phyloP scores from a whole-genome alignment of 2,888 invertebrate species.

The Lasiommata megera region DNA sequence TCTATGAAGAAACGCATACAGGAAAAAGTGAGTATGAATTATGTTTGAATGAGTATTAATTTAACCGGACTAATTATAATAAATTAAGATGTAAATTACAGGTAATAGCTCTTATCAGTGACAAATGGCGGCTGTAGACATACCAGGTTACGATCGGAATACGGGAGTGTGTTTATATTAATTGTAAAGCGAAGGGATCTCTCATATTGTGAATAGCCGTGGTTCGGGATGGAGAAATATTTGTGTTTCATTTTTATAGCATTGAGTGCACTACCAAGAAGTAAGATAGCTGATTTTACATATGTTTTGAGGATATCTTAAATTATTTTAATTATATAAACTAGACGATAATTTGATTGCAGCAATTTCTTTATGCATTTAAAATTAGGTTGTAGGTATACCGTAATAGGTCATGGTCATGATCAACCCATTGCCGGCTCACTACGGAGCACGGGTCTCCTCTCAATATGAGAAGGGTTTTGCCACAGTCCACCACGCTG shows the following conservation, averaged over 20 bases:
- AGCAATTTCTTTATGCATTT: too few relatives aligned
- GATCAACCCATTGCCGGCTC: too few relatives aligned
- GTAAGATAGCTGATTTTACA: not conserved
- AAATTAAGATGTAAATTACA: conserved; percentile 2
- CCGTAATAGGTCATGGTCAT: too few relatives aligned
- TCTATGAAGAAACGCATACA: too few relatives aligned
- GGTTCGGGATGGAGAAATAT: conserved; percentile 2
- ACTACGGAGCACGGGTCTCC: too few relatives aligned
- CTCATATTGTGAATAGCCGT: not conserved
- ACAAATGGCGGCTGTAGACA: not conserved
- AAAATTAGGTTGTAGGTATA: too few relatives aligned
- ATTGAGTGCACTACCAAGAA: conserved; percentile 4
- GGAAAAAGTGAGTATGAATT: too few relatives aligned
- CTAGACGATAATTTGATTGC: too few relatives aligned
- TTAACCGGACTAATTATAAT: not conserved
- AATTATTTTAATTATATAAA: too few relatives aligned
- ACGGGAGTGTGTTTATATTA: not conserved
- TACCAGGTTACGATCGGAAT: not conserved
- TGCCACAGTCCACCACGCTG: too few relatives aligned
- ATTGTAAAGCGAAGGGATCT: not conserved
- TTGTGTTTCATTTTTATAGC: not conserved
- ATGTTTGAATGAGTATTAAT: not conserved
- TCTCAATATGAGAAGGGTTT: too few relatives aligned
- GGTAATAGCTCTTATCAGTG: not conserved
- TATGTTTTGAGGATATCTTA: not conserved